These are phyloP conservation scores for Fistularia commersonii DNA, from an alignment of 2,797 vertebrate species.

Conservation along the genomic window DNA sequence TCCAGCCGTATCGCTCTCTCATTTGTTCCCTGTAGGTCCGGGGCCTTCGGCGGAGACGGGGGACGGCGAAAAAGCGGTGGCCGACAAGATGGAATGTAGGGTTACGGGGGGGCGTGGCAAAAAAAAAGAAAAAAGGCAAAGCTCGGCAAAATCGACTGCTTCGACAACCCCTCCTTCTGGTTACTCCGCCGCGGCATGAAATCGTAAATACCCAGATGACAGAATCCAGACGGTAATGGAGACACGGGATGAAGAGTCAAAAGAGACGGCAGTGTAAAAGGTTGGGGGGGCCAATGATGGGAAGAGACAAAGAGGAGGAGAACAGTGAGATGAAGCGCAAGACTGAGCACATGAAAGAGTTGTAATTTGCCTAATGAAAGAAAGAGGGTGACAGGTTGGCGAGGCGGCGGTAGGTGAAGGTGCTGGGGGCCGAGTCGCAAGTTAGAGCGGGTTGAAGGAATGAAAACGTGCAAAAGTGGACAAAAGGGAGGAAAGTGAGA, in stretches of 20 bases:
- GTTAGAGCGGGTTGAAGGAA: conserved; percentile 24
- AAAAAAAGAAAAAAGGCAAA: conserved; percentile 10
- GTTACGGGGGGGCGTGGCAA: conserved; percentile 12
- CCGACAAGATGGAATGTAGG: conserved; percentile 29
- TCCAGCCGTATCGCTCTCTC: conserved; percentile 42
- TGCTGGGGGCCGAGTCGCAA: conserved; percentile 15
- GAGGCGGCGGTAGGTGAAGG: conserved; percentile 43
- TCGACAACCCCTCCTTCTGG: too few relatives aligned
- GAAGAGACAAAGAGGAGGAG: conserved; percentile 55
- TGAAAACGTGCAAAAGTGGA: conserved; percentile 31
- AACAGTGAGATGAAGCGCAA: conserved; percentile 25
- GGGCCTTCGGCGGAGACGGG: conserved; percentile 34
- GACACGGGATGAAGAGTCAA: conserved; percentile 52
- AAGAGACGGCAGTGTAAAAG: conserved; percentile 49
- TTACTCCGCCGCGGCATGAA: conserved; percentile 15
- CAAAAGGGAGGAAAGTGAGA: conserved; percentile 18
- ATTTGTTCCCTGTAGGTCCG: conserved; percentile 40
- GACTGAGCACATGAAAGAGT: conserved; percentile 55
- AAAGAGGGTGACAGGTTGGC: conserved; percentile 49
- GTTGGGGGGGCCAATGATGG: conserved; percentile 51
- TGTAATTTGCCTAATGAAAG: conserved; percentile 60
- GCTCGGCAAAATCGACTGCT: too few relatives aligned
- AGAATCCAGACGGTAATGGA: conserved; percentile 53
- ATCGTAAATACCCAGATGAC: conserved; percentile 29
- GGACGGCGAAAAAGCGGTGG: conserved; percentile 35